These are phyloP conservation scores for Mycetomoellerius zeteki DNA, from an alignment of 1,140 invertebrate species.

Conservation along the genomic window DNA sequence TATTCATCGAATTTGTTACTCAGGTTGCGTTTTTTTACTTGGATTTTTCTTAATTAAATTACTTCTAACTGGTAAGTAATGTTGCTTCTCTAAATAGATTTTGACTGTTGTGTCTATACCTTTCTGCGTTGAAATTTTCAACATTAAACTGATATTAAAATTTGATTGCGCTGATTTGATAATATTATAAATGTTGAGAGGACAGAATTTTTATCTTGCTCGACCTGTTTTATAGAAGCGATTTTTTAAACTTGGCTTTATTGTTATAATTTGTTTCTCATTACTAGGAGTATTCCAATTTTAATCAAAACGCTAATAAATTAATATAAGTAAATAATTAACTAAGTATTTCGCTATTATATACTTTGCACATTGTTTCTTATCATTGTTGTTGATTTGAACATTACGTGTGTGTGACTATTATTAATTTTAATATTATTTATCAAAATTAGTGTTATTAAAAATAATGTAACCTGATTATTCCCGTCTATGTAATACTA, in stretches of 20 bases:
- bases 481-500: background rate
- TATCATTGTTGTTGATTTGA: no score
- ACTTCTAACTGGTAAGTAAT: background rate
- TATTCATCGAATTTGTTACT: background rate
- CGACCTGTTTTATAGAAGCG: background rate
- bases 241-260: background rate
- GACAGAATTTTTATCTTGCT: background rate
- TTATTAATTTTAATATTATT: no score
- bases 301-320: background rate
- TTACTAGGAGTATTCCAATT: background rate
- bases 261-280: background rate
- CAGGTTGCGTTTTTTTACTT: background rate
- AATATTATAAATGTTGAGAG: background rate
- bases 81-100: background rate
- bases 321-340: conserved; percentile 15
- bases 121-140: background rate
- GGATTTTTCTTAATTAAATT: background rate
- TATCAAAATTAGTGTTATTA: background rate
- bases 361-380: no score
- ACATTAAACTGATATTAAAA: background rate
- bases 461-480: background rate
- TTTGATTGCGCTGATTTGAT: no score
- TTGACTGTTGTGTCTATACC: background rate
- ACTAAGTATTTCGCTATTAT: background rate
- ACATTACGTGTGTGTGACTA: no score